Conservation (phyloP, 2,797 vertebrate genomes). For the Poliocrania exsul region DNA sequence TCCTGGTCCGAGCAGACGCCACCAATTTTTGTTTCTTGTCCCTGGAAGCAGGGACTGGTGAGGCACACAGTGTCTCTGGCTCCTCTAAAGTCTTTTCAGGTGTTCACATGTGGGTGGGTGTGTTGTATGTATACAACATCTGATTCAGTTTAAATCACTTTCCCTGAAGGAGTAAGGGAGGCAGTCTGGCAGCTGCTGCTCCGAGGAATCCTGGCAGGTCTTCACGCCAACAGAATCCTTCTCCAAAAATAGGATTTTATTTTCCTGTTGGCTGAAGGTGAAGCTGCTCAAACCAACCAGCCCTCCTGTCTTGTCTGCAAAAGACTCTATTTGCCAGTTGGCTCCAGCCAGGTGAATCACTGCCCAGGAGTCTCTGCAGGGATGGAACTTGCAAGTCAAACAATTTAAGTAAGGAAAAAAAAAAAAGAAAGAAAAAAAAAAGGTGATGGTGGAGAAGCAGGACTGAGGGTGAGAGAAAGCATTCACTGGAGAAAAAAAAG, state of each 20-base stretch:
- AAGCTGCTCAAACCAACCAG: conserved; percentile 59
- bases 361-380: conserved; percentile 51
- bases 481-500: conserved; percentile 22
- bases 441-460: not conserved
- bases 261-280: conserved; percentile 76
- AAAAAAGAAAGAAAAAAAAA: not conserved
- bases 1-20: accelerated
- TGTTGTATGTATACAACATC: conserved; percentile 39
- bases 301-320: conserved; percentile 70
- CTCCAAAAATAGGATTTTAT: conserved; percentile 79
- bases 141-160: conserved; percentile 62
- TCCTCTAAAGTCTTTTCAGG: conserved; percentile 1
- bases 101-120: not conserved
- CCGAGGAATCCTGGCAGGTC: conserved; percentile 58
- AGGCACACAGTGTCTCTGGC: not conserved
- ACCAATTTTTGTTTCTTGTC: not conserved
- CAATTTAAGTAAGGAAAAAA: not conserved
- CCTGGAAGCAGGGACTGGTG: not conserved
- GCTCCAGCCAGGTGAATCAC: conserved; percentile 57
- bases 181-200: conserved; percentile 68
- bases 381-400: conserved; percentile 47
- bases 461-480: conserved; percentile 9
- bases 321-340: conserved; percentile 64
- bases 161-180: conserved; percentile 60
- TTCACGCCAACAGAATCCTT: conserved; percentile 62